Conservation (phyloP, 2,113 vertebrate species). For the Hippocampus comes region DNA sequence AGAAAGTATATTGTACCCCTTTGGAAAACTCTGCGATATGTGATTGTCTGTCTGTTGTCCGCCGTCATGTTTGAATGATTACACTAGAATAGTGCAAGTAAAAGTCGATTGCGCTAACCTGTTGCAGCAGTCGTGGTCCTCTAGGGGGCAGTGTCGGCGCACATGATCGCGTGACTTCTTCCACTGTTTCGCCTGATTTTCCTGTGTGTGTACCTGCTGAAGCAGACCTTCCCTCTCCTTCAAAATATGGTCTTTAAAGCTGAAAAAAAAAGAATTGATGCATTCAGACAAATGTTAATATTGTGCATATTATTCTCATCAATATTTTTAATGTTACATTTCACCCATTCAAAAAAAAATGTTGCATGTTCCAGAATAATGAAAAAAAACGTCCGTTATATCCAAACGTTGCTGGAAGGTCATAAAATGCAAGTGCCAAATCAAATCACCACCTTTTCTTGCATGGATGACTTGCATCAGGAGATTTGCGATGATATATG, state of each 20-base stretch:
- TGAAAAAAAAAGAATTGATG: conserved; percentile 8
- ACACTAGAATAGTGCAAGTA: neutral
- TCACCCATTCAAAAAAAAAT: too few species aligned
- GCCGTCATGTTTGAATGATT: neutral
- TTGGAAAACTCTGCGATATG: neutral
- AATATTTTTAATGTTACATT: neutral
- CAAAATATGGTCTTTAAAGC: conserved; percentile 67
- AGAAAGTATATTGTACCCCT: neutral
- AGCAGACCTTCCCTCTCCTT: conserved; percentile 66
- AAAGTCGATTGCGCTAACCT: neutral
- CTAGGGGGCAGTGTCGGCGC: neutral
- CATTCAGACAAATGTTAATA: neutral
- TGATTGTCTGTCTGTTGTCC: neutral
- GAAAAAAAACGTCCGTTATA: too few species aligned
- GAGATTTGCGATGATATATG: too few species aligned
- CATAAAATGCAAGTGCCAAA: too few species aligned
- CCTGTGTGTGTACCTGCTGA: conserved; percentile 55
- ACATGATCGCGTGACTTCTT: conserved; percentile 9
- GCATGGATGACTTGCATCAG: too few species aligned
- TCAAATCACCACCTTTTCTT: too few species aligned
- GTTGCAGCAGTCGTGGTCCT: neutral
- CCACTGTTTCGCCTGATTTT: conserved; percentile 45
- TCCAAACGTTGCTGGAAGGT: too few species aligned
- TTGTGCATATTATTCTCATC: neutral
- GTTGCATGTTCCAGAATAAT: too few species aligned